A percentile compares a stretch with the other conserved stretches of the same genome.
These are phyloP conservation scores for Palaemon carinicauda DNA, from an alignment of 1,140 invertebrate species.

Conservation along the genomic window DNA sequence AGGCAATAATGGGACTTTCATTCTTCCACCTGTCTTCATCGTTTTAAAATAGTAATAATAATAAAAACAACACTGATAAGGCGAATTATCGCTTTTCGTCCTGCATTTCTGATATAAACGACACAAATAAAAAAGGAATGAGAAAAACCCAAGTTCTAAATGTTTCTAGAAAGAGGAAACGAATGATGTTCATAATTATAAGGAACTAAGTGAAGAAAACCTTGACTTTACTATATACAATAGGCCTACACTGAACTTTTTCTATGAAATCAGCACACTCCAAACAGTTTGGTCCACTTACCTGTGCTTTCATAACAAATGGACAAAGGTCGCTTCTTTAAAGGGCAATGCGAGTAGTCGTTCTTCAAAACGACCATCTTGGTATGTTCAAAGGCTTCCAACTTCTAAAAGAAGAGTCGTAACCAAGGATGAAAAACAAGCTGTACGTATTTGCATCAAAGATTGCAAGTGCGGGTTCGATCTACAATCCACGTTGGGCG, in stretches of 20 bases:
- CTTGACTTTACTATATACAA: background rate
- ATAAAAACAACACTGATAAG: no score
- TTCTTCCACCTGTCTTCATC: no score
- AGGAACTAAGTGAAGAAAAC: background rate
- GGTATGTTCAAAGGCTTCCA: background rate
- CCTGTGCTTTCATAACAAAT: conserved; percentile 9
- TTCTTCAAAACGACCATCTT: conserved; percentile 44
- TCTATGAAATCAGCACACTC: background rate
- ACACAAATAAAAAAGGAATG: no score
- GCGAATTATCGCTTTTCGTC: no score
- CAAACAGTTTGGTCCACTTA: background rate
- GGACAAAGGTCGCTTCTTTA: conserved; percentile 40
- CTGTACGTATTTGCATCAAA: background rate
- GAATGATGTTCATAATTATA: no score
- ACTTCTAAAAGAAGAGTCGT: background rate
- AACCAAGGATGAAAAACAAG: background rate
- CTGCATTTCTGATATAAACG: no score
- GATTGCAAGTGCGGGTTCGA: no score
- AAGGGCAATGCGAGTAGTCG: conserved; percentile 37
- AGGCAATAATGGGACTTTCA: no score
- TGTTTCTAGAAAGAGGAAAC: no score
- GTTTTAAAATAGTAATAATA: no score
- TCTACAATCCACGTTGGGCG: no score
- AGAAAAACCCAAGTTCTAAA: no score
- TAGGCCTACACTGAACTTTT: background rate